phyloP scores from a whole-genome alignment of 2,888 invertebrate genomes.

The Anodontia alba region DNA sequence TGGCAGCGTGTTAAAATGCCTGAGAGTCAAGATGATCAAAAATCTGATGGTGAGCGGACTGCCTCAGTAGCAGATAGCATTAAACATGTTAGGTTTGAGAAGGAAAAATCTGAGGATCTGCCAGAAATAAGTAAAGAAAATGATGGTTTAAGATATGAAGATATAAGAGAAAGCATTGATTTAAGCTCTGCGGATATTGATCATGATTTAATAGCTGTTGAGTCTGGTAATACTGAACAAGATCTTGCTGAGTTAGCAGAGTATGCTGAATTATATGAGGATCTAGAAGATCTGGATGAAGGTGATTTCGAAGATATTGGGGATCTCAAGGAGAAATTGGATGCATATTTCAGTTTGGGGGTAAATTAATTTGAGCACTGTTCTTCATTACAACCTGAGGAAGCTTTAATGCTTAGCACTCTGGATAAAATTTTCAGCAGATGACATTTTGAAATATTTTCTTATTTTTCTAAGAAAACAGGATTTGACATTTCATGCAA shows the following conservation, averaged over 20 bases:
- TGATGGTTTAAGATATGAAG: not conserved
- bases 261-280: not conserved
- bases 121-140: not conserved
- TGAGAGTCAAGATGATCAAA: not conserved
- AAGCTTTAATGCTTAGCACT: too few relatives aligned
- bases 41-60: not conserved
- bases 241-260: not conserved
- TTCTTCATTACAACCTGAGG: too few relatives aligned
- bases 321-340: not conserved
- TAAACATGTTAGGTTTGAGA: not conserved
- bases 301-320: constrained; percentile 14
- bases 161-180: not conserved
- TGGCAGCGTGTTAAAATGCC: not conserved
- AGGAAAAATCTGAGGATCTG: not conserved
- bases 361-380: not conserved
- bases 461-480: too few relatives aligned
- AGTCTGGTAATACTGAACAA: not conserved
- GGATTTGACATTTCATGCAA: too few relatives aligned
- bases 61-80: not conserved
- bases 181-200: not conserved
- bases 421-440: too few relatives aligned
- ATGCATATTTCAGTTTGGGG: constrained; percentile 5
- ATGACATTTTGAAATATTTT: too few relatives aligned
- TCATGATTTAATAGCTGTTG: not conserved
- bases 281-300: constrained; percentile 20